Conservation (phyloP, 2,888 invertebrate species). For the Poecilobothrus nobilitatus region DNA sequence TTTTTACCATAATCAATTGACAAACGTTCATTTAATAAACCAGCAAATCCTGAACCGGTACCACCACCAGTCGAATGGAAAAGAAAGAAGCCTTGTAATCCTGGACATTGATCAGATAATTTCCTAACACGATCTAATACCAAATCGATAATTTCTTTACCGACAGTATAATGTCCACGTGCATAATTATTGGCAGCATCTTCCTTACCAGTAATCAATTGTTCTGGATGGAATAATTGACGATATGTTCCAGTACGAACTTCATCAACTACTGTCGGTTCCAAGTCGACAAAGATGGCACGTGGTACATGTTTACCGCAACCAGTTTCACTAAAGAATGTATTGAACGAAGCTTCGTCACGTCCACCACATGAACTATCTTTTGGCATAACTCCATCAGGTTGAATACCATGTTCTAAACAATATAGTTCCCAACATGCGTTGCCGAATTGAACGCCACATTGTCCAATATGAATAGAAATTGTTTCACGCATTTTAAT, state of each 20-base stretch:
- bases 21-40: too few relatives aligned
- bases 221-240: constrained; percentile 70
- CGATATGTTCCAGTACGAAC: constrained; percentile 57
- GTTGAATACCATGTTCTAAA: constrained; percentile 71
- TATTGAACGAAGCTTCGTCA: constrained; percentile 55
- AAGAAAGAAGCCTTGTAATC: constrained; percentile 68
- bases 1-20: too few relatives aligned
- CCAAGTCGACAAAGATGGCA: constrained; percentile 46
- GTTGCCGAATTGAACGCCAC: constrained; percentile 77
- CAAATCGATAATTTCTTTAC: constrained; percentile 60
- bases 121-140: constrained; percentile 63
- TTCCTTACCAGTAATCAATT: constrained; percentile 72
- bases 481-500: constrained; percentile 67
- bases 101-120: constrained; percentile 64
- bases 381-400: constrained; percentile 55
- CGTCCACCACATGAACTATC: constrained; percentile 37
- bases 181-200: constrained; percentile 47
- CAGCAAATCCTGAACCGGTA: constrained; percentile 72
- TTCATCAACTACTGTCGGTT: constrained; percentile 56
- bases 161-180: constrained; percentile 70
- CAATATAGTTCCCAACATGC: constrained; percentile 79
- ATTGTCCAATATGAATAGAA: constrained; percentile 81
- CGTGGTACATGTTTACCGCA: constrained; percentile 83
- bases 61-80: constrained; percentile 79
- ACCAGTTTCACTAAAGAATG: constrained; percentile 77